These are phyloP conservation scores for Channa argus DNA, from an alignment of 2,113 vertebrate genomes.

Conservation along the genomic window DNA sequence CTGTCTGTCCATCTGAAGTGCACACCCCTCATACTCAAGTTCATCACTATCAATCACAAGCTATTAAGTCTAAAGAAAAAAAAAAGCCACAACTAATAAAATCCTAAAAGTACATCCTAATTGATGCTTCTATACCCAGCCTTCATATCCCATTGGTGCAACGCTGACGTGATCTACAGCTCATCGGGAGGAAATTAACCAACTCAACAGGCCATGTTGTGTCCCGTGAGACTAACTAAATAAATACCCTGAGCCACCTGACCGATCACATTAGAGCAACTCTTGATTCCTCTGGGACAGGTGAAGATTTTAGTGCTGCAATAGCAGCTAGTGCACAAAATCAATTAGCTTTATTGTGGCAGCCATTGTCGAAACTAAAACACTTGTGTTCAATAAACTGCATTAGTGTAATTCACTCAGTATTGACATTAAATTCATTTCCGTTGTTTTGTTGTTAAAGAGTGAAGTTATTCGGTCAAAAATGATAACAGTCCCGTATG, in stretches of 20 bases:
- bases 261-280: slow-evolving; percentile 43
- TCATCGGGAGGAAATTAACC: slow-evolving; percentile 74
- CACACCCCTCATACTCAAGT: slow-evolving; percentile 62
- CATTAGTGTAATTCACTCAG: not conserved
- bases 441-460: too few relatives aligned
- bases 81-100: slow-evolving; percentile 67
- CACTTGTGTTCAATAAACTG: not conserved
- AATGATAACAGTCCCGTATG: not conserved
- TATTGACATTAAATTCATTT: too few relatives aligned
- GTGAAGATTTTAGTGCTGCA: slow-evolving; percentile 35
- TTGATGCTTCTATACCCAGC: slow-evolving; percentile 65
- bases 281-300: slow-evolving; percentile 36
- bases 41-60: slow-evolving; percentile 71
- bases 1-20: slow-evolving; percentile 66
- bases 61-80: slow-evolving; percentile 54
- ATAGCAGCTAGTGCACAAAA: not conserved
- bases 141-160: slow-evolving; percentile 53
- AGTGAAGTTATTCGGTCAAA: not conserved
- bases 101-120: slow-evolving; percentile 70
- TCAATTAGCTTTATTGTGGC: not conserved
- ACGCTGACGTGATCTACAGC: slow-evolving; percentile 60
- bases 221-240: slow-evolving; percentile 50
- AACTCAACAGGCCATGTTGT: slow-evolving; percentile 50
- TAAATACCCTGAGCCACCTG: slow-evolving; percentile 47
- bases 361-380: not conserved